Evolutionary conservation across 2,113 vertebrate species (phyloP), one percentile per base, ranked within the genome.

Genomic region (Malurus elegans): DNA sequence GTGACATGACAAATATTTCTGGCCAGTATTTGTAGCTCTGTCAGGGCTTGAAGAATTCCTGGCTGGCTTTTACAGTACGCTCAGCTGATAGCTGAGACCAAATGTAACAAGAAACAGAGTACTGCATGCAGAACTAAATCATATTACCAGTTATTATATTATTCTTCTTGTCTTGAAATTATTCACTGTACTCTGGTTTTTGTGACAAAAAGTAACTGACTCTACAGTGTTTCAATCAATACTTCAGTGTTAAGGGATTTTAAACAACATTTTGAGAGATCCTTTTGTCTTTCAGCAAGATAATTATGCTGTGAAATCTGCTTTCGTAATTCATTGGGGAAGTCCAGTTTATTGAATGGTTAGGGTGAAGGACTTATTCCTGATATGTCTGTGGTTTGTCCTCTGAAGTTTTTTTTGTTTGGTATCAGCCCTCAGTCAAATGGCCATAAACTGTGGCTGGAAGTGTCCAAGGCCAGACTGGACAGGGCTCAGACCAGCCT

Each of bases 1-100:
- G 56, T 61, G 86, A 82, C 79, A 94, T 14, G 61, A 65, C 78
- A 92, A 38, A 42, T 72, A 94, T 88, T 95, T 95, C 62, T 96
- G 90, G 92, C 69, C 65, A 84, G 70, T 80, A 56, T 95, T 86
- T 95, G 89, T 85, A 79, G 69, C 38, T 88, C 76, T 93, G 89
- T 82, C 79, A 93, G 44, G 67, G 74, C 90, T 80, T 89, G 86
- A 85, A 76, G 86, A 82, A 81, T 95, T 93, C 83, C 95, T 96
- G 95, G 93, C 95, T 85, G 79, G 56, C 82, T 94, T 89, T 84
- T 90, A 38, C 61, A 67, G 76, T 56, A 92, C 76, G 82, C 87
- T 90, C 66, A 54, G 85, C 87, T 90, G 70, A 54, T 75, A 54
- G 26, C 86, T 94, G 76, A 75, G 60, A 90, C 84, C 84, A 89